Evolutionary conservation across 2,797 vertebrate genomes (phyloP), one percentile per base, ranked within the genome.

Genomic region (Leptoclinus maculatus): DNA sequence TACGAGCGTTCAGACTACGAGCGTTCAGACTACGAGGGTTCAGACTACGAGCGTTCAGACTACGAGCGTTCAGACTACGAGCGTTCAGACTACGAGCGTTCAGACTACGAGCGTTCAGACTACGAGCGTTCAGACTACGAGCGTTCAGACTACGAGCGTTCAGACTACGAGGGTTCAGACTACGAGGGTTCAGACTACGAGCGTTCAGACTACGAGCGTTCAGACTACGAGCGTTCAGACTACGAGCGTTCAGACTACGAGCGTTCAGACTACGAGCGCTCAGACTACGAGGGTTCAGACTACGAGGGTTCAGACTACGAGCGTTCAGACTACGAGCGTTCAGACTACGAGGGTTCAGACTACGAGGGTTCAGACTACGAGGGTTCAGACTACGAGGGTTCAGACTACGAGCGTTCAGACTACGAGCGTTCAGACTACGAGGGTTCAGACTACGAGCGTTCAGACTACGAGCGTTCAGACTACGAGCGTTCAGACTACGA

Each of bases 1-100:
- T 41, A 17, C 38, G 11, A 7, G 38, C 21, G 51, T 59, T 70
- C 32, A n/a, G 3, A 95, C 96, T 78, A 11, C 11, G 14, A 39
- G 11, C 3, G 3, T 39, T 12, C 43, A 7, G 14, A 43, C 41
- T 43, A 45, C 32, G 32, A 19, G 14, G 4, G 39, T 13, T 3
- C 38, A 13, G 38, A 39, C 38, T 12, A 12, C 11, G 38, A 11
- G 27, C 29, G 43, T 63, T 69, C 29, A 23, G 3, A 95, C 96
- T 78, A 29, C 27, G 7, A 19, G 2, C 3, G 9, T 12, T 39
- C 38, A 3, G 38, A 39, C 38, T 41, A 16, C 36, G 10, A 6
- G 38, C 32, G 51, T 54, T 70, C 32, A n/a, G 3, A 95, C 96
- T 78, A 38, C 11, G 14, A 39, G 11, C 3, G 3, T 39, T 11